phyloP scores from a whole-genome alignment of 2,888 invertebrate species.

The Pantelozetes paolii region DNA sequence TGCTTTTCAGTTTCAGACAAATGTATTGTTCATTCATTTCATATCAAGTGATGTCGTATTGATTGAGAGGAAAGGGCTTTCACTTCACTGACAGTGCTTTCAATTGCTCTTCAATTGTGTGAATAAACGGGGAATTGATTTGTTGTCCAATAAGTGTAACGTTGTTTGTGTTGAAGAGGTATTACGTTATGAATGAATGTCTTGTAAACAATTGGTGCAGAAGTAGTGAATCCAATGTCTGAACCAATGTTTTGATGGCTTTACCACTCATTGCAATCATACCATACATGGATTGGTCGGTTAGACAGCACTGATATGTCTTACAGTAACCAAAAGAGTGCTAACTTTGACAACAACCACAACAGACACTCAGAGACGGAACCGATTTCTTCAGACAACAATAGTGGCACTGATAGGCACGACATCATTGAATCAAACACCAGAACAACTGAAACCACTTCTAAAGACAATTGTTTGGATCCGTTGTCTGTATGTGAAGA shows the following conservation, averaged over 20 bases:
- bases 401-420: not conserved
- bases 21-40: no score
- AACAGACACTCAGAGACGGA: not conserved
- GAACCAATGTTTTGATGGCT: not conserved
- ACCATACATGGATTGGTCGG: conserved; percentile 11
- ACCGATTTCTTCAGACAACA: not conserved
- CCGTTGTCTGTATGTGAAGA: not conserved
- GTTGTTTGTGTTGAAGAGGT: not conserved
- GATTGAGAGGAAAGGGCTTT: no score
- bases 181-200: not conserved
- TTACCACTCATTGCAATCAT: not conserved
- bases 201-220: conserved; percentile 22
- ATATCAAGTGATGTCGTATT: no score
- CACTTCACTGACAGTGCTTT: no score
- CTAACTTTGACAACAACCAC: not conserved
- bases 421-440: not conserved
- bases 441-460: not conserved
- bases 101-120: no score
- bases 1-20: no score
- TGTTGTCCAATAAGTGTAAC: not conserved
- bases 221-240: conserved; percentile 12
- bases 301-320: not conserved
- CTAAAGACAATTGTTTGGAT: not conserved
- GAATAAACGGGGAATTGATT: no score
- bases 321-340: not conserved